phyloP scores from a whole-genome alignment of 2,888 invertebrate species.

The Amphipoea oculea region DNA sequence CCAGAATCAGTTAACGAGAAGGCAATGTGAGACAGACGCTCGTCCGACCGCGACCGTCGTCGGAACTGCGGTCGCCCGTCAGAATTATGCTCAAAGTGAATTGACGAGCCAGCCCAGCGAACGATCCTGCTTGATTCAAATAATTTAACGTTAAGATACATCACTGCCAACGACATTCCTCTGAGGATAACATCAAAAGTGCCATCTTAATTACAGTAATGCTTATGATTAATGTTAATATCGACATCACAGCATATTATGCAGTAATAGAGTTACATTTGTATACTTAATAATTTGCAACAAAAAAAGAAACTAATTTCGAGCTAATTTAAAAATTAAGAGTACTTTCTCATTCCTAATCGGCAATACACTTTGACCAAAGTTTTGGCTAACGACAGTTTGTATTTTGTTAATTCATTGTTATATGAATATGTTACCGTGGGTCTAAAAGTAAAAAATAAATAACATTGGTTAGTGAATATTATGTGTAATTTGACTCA shows the following conservation, averaged over 20 bases:
- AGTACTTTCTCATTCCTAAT: conserved; percentile 33
- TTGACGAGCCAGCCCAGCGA: conserved; percentile 67
- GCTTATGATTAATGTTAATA: conserved; percentile 71
- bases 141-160: conserved; percentile 69
- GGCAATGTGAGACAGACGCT: conserved; percentile 54
- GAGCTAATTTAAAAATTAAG: conserved; percentile 21
- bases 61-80: conserved; percentile 71
- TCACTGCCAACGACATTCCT: conserved; percentile 88
- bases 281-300: conserved; percentile 32
- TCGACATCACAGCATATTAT: conserved; percentile 50
- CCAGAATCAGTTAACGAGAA: conserved; percentile 66
- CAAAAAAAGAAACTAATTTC: conserved; percentile 2
- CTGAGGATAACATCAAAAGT: conserved; percentile 71
- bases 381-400: conserved; percentile 73
- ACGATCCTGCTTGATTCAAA: conserved; percentile 66
- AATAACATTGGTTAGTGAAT: conserved; percentile 72
- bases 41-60: conserved; percentile 55
- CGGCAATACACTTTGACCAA: conserved; percentile 79
- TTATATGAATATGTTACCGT: conserved; percentile 59
- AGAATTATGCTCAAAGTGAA: conserved; percentile 85
- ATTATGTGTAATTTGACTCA: conserved; percentile 61
- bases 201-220: conserved; percentile 77
- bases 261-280: conserved; percentile 28
- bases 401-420: conserved; percentile 51
- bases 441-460: conserved; percentile 47